Percentiles rank a stretch among this genome's conserved stretches.
These are phyloP conservation scores for Melikaiella ostensackeni DNA, from an alignment of 2,888 invertebrate species.

Conservation along the genomic window DNA sequence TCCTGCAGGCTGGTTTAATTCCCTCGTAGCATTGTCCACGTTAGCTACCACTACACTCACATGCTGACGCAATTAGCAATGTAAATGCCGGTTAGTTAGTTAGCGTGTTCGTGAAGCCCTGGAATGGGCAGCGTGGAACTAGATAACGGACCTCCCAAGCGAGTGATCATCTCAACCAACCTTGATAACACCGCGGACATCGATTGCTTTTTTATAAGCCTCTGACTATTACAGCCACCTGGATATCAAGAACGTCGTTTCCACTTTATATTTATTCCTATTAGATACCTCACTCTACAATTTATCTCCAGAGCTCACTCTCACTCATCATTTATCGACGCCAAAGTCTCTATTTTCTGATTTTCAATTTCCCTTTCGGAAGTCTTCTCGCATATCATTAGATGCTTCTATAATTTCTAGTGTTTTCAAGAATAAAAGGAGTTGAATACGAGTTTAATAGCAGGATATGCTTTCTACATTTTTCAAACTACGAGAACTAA, in stretches of 20 bases:
- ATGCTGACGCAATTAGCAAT: conserved; percentile 76
- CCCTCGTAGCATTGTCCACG: conserved; percentile 72
- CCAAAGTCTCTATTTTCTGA: not conserved
- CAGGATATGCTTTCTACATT: too few species aligned
- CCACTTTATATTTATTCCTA: not conserved
- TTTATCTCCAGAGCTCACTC: not conserved
- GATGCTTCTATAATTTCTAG: not conserved
- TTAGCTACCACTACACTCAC: conserved; percentile 73
- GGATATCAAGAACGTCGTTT: conserved; percentile 15
- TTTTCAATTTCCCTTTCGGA: conserved; percentile 24
- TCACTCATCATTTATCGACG: not conserved
- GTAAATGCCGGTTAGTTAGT: conserved; percentile 76
- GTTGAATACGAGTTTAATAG: not conserved
- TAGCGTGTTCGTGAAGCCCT: conserved; percentile 73
- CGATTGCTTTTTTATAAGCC: conserved; percentile 57
- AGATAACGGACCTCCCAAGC: conserved; percentile 76
- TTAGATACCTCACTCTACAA: not conserved
- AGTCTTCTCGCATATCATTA: conserved; percentile 6
- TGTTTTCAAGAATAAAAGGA: not conserved
- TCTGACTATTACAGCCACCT: conserved; percentile 24
- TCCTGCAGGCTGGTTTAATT: conserved; percentile 61
- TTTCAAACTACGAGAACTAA: not conserved
- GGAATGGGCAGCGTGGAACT: conserved; percentile 60
- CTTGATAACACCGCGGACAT: conserved; percentile 68
- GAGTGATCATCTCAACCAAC: conserved; percentile 72